These are phyloP conservation scores for Melanotus villosus DNA, from an alignment of 2,888 invertebrate genomes.

Conservation along the genomic window DNA sequence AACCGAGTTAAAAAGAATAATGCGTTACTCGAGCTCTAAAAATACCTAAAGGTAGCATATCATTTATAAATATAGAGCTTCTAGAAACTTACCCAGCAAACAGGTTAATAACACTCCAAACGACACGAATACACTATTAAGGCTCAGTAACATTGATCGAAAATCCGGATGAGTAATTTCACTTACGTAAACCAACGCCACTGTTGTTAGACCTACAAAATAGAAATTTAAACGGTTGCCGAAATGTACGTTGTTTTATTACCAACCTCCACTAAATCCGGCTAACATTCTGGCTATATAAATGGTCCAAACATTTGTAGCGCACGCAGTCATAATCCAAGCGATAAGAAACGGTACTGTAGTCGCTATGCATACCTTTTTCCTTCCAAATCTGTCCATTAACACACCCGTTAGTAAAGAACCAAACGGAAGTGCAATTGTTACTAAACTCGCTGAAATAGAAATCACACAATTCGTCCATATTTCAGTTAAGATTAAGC, in stretches of 20 bases:
- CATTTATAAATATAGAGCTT: too few relatives aligned
- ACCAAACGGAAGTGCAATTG: constrained; percentile 71
- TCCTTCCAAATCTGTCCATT: constrained; percentile 73
- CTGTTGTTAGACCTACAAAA: constrained; percentile 70
- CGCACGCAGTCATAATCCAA: constrained; percentile 69
- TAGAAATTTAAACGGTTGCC: too few relatives aligned
- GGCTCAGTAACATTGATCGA: constrained; percentile 71
- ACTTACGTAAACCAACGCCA: constrained; percentile 72
- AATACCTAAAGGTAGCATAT: too few relatives aligned
- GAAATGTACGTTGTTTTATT: too few relatives aligned
- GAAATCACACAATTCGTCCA: background rate
- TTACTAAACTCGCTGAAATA: constrained; percentile 71
- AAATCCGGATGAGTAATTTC: constrained; percentile 72
- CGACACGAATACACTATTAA: constrained; percentile 74
- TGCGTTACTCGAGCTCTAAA: too few relatives aligned
- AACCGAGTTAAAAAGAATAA: too few relatives aligned
- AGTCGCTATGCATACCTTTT: constrained; percentile 66
- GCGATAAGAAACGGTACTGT: constrained; percentile 69
- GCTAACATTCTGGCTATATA: constrained; percentile 71
- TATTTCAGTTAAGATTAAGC: background rate
- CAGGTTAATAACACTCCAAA: constrained; percentile 73
- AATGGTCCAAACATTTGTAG: constrained; percentile 67
- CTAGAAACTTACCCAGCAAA: constrained; percentile 66
- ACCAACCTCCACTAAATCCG: constrained; percentile 70
- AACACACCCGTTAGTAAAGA: constrained; percentile 71